These are phyloP conservation scores for Perccottus glenii DNA, from an alignment of 2,113 vertebrate genomes.

Conservation along the genomic window DNA sequence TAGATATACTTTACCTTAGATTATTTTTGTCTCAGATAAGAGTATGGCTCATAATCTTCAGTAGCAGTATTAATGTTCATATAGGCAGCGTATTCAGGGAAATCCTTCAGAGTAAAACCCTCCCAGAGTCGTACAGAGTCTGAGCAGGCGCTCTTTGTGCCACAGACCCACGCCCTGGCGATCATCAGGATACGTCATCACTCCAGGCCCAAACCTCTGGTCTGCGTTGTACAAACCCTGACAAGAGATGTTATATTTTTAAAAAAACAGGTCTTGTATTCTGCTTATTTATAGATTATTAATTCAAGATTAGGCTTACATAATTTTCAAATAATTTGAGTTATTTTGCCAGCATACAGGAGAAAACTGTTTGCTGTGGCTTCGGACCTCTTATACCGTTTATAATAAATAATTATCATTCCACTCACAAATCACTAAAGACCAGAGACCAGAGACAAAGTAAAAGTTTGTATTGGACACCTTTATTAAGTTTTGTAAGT, in stretches of 20 bases:
- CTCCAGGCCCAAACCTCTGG: constrained; percentile 85
- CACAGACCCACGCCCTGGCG: constrained; percentile 86
- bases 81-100: constrained; percentile 70
- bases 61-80: constrained; percentile 8
- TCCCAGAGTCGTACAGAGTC: constrained; percentile 69
- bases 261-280: neutral
- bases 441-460: too few species aligned
- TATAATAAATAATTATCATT: too few species aligned
- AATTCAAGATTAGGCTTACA: neutral
- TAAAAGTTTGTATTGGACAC: too few species aligned
- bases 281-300: neutral
- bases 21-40: neutral
- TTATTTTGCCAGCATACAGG: too few species aligned
- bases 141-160: constrained; percentile 78
- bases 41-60: constrained; percentile 17
- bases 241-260: neutral
- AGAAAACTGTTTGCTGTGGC: too few species aligned
- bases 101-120: constrained; percentile 72
- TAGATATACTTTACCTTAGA: constrained; percentile 19
- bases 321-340: too few species aligned
- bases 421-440: too few species aligned
- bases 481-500: neutral
- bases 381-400: too few species aligned
- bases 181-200: constrained; percentile 78
- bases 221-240: constrained; percentile 86